Evolutionary conservation across 2,888 invertebrate species (phyloP), one percentile per base, ranked within the genome.

Genomic region (Eutolmus rufibarbis): DNA sequence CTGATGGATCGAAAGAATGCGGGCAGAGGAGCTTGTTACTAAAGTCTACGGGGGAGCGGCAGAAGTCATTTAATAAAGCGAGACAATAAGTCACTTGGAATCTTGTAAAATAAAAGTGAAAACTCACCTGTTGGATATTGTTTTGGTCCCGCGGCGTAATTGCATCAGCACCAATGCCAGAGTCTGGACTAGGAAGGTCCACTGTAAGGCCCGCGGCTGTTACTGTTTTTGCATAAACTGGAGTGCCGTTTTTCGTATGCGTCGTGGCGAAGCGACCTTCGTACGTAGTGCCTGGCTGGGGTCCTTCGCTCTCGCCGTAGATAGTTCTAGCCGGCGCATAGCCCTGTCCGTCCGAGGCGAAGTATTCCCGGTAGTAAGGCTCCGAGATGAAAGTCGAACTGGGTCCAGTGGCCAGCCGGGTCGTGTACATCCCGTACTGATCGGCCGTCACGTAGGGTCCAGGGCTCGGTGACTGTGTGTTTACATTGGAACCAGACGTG

Each of bases 121-220:
- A 66, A 94, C 95, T 94, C 94, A 97, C 97, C 96, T 97, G 97
- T 94, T 97, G 97, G 91, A 97, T 95, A 92, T 96, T 95, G 91
- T 96, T 96, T 94, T 97, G 97, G 93, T 97, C 97, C 91, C 97
- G 94, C 89, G 98, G 97, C 88, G 98, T 98, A 92, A 97, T 97
- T 90, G 97, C 97, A 91, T 98, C 97, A 57, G 97, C 97, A 89
- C 98, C 98, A 91, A 98, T 98, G 89, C 98, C 98, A 91, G 97
- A 97, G 94, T 98, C 98, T 40, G 98, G 98, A 90, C 98, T 98
- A 40, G 98, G 98, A 91, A 98, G 95, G 93, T 98, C 98, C 91
- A 98, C 98, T 85, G 97, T 97, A 90, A 98, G 95, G 74, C 97
- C 97, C 89, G 96, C 96, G 88, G 95, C 95, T 89, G 95, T 95